Evolutionary conservation across 2,113 vertebrate genomes (phyloP).

Genomic region (Natator depressus): DNA sequence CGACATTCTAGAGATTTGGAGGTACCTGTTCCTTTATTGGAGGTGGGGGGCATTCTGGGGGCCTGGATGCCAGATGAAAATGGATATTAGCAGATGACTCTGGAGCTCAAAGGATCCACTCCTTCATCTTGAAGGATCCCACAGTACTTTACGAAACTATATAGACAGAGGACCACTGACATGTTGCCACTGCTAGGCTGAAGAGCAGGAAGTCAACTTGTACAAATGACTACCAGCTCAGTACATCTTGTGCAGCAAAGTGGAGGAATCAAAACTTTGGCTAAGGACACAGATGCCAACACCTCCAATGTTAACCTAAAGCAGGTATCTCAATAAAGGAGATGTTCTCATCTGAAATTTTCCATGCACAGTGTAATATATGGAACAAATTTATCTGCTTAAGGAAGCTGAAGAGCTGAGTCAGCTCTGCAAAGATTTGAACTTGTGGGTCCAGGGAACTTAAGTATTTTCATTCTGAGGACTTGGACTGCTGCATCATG

Average conservation of each 20-base stretch:
- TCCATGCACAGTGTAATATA: rapidly evolving
- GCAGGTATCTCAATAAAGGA: not conserved
- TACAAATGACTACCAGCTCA: not conserved
- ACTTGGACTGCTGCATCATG: rapidly evolving
- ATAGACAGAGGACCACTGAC: not conserved
- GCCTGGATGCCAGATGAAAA: too few relatives aligned
- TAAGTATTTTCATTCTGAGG: not conserved
- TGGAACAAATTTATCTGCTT: not conserved
- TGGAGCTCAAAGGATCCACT: too few relatives aligned
- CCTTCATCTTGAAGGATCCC: rapidly evolving
- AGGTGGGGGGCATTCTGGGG: too few relatives aligned
- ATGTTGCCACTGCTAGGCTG: not conserved
- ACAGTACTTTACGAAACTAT: not conserved
- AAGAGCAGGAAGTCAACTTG: rapidly evolving
- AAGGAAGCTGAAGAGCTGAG: not conserved
- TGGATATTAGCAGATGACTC: too few relatives aligned
- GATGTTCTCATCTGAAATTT: not conserved
- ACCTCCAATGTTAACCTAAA: not conserved
- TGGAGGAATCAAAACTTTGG: not conserved
- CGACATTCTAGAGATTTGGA: too few relatives aligned
- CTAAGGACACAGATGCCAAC: not conserved
- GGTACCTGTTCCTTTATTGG: too few relatives aligned
- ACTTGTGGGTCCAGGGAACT: not conserved
- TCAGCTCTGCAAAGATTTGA: not conserved
- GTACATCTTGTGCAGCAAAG: not conserved